Conservation (phyloP, 1,140 invertebrate genomes). For the Cydia pomonella region DNA sequence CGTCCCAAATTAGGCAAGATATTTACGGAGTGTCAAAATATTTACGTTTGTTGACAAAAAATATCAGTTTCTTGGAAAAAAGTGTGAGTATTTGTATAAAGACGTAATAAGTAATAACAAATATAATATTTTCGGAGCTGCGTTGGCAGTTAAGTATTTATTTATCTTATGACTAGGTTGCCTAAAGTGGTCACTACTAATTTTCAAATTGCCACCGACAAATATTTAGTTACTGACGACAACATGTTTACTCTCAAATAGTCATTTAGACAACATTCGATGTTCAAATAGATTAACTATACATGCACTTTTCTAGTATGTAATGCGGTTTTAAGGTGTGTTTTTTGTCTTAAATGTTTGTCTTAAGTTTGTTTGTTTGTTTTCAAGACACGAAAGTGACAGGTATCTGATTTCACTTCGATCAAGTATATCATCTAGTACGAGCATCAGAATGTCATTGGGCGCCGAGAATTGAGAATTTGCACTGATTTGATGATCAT, state of each 20-base stretch:
- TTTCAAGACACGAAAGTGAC: too few species aligned
- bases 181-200: background rate
- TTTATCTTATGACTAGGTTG: background rate
- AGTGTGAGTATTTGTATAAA: background rate
- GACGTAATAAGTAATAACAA: background rate
- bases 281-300: too few species aligned
- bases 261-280: too few species aligned
- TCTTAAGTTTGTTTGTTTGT: too few species aligned
- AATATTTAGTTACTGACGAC: background rate
- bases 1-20: background rate
- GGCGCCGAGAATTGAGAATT: too few species aligned
- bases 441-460: too few species aligned
- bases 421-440: too few species aligned
- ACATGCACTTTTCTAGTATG: too few species aligned
- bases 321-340: too few species aligned
- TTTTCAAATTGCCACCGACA: background rate
- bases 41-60: background rate
- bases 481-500: too few species aligned
- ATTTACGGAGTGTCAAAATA: constrained; percentile 4
- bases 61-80: background rate
- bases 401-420: too few species aligned
- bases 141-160: background rate
- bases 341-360: too few species aligned
- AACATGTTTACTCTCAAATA: background rate
- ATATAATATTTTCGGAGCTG: background rate